Evolutionary conservation across 1,140 invertebrate species (phyloP).

Genomic region (Polyergus mexicanus): DNA sequence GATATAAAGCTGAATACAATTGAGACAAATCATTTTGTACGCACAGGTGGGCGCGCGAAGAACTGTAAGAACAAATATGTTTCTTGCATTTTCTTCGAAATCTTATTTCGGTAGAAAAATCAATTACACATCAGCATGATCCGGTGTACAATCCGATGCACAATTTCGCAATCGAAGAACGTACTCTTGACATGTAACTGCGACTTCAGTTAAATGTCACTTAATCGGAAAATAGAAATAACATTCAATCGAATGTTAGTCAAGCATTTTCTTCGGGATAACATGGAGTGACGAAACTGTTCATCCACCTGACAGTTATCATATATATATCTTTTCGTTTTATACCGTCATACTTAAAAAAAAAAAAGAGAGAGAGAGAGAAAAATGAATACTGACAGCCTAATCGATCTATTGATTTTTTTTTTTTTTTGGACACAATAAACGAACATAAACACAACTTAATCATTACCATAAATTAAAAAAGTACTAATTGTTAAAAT

Average conservation of each 20-base stretch:
- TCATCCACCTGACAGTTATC: constrained; percentile 14
- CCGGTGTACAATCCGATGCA: neutral
- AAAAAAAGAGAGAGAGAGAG: too few relatives aligned
- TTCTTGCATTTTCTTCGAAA: constrained; percentile 29
- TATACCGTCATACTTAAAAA: neutral
- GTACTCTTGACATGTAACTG: neutral
- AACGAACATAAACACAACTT: constrained; percentile 22
- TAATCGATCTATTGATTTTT: constrained; percentile 19
- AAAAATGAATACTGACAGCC: constrained; percentile 13
- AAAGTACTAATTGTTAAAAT: constrained; percentile 26
- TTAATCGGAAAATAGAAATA: neutral
- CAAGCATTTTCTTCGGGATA: constrained; percentile 14
- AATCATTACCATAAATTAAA: constrained; percentile 23
- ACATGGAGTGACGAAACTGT: neutral
- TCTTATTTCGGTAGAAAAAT: constrained; percentile 25
- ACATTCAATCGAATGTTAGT: constrained; percentile 23
- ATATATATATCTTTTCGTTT: neutral
- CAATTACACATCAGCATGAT: constrained; percentile 6
- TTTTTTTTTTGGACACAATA: neutral
- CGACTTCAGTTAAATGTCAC: constrained; percentile 1
- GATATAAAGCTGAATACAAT: constrained; percentile 72
- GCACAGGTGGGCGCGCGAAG: constrained; percentile 47
- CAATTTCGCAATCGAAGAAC: constrained; percentile 38
- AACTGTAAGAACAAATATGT: constrained; percentile 56
- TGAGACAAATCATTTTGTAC: constrained; percentile 68